phyloP scores from a whole-genome alignment of 2,888 invertebrate genomes.

The Hedychridium roseum region DNA sequence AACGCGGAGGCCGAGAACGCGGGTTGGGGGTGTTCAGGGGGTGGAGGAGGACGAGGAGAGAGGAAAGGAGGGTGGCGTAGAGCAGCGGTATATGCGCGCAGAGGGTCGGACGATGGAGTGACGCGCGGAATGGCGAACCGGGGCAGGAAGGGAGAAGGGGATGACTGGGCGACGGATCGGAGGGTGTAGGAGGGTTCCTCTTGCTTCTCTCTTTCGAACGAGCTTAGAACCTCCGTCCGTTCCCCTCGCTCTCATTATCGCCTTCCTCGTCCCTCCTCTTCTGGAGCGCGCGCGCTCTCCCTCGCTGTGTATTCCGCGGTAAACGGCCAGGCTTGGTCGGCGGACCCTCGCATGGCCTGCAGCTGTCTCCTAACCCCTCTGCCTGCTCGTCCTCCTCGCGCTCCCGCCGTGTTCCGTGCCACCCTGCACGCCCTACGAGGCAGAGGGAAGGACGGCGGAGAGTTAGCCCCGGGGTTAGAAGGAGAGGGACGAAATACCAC shows the following conservation, averaged over 20 bases:
- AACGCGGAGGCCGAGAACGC: too few species aligned
- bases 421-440: constrained; percentile 30
- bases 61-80: constrained; percentile 19
- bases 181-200: too few species aligned
- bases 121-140: too few species aligned
- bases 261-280: constrained; percentile 13
- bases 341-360: constrained; percentile 61
- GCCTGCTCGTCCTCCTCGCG: constrained; percentile 8
- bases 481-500: constrained; percentile 6
- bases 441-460: constrained; percentile 5
- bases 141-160: too few species aligned
- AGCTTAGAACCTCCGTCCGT: background rate
- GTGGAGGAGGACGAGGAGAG: constrained; percentile 26
- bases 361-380: constrained; percentile 54
- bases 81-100: constrained; percentile 24
- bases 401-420: constrained; percentile 26
- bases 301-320: constrained; percentile 40
- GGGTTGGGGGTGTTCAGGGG: too few species aligned
- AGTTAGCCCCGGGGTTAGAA: constrained; percentile 2
- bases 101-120: too few species aligned
- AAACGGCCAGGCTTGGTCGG: constrained; percentile 47
- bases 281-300: background rate
- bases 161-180: constrained; percentile 20
- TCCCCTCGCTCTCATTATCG: constrained; percentile 19
- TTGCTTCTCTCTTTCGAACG: too few species aligned